These are phyloP conservation scores for Sycophila texana DNA, from an alignment of 2,888 invertebrate species.

Conservation along the genomic window DNA sequence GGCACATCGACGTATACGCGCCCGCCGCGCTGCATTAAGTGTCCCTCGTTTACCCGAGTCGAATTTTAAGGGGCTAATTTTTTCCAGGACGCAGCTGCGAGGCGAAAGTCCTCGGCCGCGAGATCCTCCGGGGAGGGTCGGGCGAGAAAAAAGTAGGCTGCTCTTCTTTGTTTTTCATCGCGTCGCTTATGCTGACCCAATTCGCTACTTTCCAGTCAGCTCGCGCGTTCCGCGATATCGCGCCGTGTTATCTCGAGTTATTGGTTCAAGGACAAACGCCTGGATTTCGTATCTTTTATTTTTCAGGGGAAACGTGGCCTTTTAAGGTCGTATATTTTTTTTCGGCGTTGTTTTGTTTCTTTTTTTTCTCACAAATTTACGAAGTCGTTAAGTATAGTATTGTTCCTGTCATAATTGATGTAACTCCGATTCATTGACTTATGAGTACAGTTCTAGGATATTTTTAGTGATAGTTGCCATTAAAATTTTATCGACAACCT, in stretches of 20 bases:
- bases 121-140: conserved; percentile 14
- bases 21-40: background rate
- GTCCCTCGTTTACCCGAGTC: background rate
- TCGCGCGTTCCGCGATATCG: background rate
- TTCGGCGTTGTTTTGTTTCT: background rate
- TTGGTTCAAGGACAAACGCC: conserved; percentile 14
- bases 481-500: too few species aligned
- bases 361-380: too few species aligned
- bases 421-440: too few species aligned
- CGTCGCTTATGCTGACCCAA: conserved; percentile 31
- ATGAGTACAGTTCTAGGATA: too few species aligned
- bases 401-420: too few species aligned
- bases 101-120: background rate
- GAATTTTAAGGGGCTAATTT: conserved; percentile 9
- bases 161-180: too few species aligned
- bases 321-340: background rate
- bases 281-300: background rate
- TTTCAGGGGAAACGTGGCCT: background rate
- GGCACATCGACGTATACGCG: conserved; percentile 25
- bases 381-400: too few species aligned
- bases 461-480: too few species aligned
- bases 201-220: conserved; percentile 41
- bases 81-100: conserved; percentile 1
- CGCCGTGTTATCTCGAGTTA: conserved; percentile 27
- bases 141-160: conserved; percentile 9